These are phyloP conservation scores for Zhuqinia jingwanae DNA, from an alignment of 2,888 invertebrate species.

Conservation along the genomic window DNA sequence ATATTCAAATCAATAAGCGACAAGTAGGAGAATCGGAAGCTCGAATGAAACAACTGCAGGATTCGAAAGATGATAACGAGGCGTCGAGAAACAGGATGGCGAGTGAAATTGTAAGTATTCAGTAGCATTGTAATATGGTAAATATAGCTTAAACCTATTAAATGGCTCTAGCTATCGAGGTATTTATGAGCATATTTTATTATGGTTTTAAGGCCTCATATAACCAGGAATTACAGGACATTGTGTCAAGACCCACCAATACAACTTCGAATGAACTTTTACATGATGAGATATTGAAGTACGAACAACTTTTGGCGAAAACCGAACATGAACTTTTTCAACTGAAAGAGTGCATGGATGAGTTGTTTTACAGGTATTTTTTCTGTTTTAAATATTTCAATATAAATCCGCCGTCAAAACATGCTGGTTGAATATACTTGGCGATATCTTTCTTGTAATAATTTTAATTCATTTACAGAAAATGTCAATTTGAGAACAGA, in stretches of 20 bases:
- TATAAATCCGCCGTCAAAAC: too few relatives aligned
- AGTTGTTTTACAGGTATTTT: conserved; percentile 3
- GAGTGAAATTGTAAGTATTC: neutral
- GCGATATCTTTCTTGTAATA: neutral
- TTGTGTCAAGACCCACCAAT: too few relatives aligned
- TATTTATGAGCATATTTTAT: too few relatives aligned
- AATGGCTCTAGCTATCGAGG: too few relatives aligned
- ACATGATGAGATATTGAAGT: conserved; percentile 15
- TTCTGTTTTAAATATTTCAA: too few relatives aligned
- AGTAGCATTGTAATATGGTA: neutral
- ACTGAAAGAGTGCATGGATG: neutral
- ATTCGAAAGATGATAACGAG: conserved; percentile 45
- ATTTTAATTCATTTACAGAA: conserved; percentile 14
- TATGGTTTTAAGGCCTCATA: too few relatives aligned
- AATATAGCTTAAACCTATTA: too few relatives aligned
- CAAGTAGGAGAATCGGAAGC: conserved; percentile 19
- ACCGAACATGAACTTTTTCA: neutral
- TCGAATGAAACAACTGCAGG: conserved; percentile 7
- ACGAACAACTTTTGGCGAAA: neutral
- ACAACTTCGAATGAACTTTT: too few relatives aligned
- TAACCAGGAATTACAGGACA: too few relatives aligned
- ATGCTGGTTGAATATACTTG: neutral
- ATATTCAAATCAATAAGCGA: conserved; percentile 37
- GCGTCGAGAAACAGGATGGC: neutral
- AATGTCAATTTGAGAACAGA: conserved; percentile 18